A percentile compares a stretch with the other conserved stretches of the same genome.
Conservation (phyloP, 2,888 invertebrate species). For the Labia minor region DNA sequence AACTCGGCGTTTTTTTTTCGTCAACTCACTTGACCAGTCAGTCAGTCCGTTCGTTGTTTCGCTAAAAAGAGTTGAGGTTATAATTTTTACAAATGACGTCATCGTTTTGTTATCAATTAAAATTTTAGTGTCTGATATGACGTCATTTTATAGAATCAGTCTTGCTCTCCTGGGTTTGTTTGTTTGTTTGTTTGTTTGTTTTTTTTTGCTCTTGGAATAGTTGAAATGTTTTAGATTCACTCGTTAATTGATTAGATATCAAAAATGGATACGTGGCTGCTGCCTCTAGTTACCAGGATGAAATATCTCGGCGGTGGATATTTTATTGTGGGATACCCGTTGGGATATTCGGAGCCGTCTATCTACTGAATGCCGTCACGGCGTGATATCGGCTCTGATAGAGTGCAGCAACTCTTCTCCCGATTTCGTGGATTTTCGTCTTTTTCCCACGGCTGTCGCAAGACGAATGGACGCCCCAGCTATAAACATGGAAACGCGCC, state of each 20-base stretch:
- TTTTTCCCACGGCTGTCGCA: neutral
- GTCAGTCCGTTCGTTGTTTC: too few relatives aligned
- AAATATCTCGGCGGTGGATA: neutral
- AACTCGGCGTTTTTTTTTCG: too few relatives aligned
- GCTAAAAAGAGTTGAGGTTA: too few relatives aligned
- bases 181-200: neutral
- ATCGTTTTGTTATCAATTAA: neutral
- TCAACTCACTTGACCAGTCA: too few relatives aligned
- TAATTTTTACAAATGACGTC: too few relatives aligned
- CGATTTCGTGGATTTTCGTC: neutral
- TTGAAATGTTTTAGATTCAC: neutral
- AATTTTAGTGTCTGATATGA: neutral
- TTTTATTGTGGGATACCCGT: neutral
- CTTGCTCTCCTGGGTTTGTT: neutral
- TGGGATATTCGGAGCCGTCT: neutral
- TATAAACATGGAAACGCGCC: neutral
- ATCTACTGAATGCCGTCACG: neutral
- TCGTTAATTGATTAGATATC: conserved; percentile 7
- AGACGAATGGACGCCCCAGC: neutral
- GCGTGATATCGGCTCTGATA: neutral
- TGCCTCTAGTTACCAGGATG: conserved; percentile 1
- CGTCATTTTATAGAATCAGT: neutral
- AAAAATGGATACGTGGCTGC: neutral
- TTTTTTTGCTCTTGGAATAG: neutral
- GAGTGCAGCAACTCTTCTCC: neutral